These are phyloP conservation scores for Sycophila texana DNA, from an alignment of 2,888 invertebrate species.

Conservation along the genomic window DNA sequence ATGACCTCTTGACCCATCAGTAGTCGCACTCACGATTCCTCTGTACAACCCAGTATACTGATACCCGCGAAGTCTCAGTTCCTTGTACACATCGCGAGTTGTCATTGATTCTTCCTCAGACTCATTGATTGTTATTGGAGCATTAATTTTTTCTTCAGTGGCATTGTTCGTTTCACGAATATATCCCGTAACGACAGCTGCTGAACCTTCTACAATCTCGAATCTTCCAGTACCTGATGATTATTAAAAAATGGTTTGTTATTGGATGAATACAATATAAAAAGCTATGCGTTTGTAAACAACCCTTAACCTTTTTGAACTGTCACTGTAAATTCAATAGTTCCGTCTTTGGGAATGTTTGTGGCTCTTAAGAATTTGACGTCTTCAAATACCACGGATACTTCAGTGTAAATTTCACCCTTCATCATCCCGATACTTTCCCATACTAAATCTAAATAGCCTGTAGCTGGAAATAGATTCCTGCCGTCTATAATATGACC, in stretches of 20 bases:
- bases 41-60: slow-evolving; percentile 77
- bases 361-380: slow-evolving; percentile 90
- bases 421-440: slow-evolving; percentile 84
- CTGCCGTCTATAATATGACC: slow-evolving; percentile 93
- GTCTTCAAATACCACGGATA: slow-evolving; percentile 90
- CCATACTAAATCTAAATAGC: slow-evolving; percentile 87
- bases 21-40: slow-evolving; percentile 77
- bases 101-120: slow-evolving; percentile 64
- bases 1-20: slow-evolving; percentile 71
- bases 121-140: slow-evolving; percentile 16
- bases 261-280: neutral
- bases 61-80: slow-evolving; percentile 78
- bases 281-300: neutral
- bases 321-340: slow-evolving; percentile 77
- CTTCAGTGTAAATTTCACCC: slow-evolving; percentile 81
- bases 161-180: slow-evolving; percentile 79
- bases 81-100: slow-evolving; percentile 74
- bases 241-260: neutral
- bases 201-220: slow-evolving; percentile 82
- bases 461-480: slow-evolving; percentile 89
- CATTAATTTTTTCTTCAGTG: slow-evolving; percentile 66
- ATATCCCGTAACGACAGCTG: slow-evolving; percentile 83
- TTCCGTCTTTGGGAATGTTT: slow-evolving; percentile 82
- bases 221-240: slow-evolving; percentile 73
- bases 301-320: slow-evolving; percentile 77